Percentiles rank a stretch among this genome's conserved stretches.
Evolutionary conservation across 2,888 invertebrate genomes (phyloP).

Genomic region (Copidosoma aretas): DNA sequence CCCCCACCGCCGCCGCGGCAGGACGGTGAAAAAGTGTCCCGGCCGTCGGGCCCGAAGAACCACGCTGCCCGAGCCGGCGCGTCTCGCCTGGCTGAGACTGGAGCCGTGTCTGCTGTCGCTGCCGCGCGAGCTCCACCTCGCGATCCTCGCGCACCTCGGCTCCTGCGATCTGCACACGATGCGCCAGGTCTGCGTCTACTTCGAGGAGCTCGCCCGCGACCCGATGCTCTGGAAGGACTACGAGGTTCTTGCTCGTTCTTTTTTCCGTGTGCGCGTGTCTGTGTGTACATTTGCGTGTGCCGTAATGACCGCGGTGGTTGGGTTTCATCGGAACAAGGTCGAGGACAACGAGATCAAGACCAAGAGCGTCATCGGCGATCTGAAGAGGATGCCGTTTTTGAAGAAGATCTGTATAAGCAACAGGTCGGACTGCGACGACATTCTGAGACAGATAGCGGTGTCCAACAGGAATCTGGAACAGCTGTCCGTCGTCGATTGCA

Average conservation of each 20-base stretch:
- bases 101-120: constrained; percentile 33
- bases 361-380: constrained; percentile 46
- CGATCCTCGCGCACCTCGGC: constrained; percentile 50
- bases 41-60: background rate
- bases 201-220: constrained; percentile 45
- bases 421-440: constrained; percentile 51
- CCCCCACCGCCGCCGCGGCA: background rate
- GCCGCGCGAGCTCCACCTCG: constrained; percentile 50
- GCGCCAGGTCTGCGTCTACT: constrained; percentile 46
- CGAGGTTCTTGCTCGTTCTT: constrained; percentile 52
- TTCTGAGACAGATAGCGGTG: constrained; percentile 51
- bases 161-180: constrained; percentile 46
- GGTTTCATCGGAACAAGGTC: too few species aligned
- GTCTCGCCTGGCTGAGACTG: background rate
- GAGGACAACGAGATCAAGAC: constrained; percentile 42
- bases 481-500: constrained; percentile 31
- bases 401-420: constrained; percentile 45
- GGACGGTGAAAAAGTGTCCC: background rate
- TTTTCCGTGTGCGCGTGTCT: too few species aligned
- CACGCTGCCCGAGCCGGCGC: background rate
- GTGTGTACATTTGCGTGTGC: too few species aligned
- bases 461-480: constrained; percentile 52
- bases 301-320: too few species aligned
- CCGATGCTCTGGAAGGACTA: constrained; percentile 51
- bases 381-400: constrained; percentile 52